These are phyloP conservation scores for Lethenteron reissneri DNA, from an alignment of 2,113 vertebrate genomes.

Conservation along the genomic window DNA sequence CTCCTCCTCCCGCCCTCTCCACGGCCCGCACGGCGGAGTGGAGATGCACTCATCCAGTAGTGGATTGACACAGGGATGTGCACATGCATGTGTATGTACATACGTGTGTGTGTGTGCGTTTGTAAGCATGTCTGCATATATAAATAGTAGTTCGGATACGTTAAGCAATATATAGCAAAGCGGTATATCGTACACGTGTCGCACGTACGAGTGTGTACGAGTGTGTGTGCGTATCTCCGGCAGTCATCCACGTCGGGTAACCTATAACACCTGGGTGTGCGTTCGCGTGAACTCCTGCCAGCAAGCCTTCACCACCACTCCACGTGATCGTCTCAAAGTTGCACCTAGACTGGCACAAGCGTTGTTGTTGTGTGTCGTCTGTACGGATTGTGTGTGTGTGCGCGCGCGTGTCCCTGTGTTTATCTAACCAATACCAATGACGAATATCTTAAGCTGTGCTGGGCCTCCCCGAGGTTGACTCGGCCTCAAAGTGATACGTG, in stretches of 20 bases:
- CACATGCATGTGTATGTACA: not conserved
- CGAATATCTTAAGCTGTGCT: too few species aligned
- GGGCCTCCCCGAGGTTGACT: too few species aligned
- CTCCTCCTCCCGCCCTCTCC: too few species aligned
- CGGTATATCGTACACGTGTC: too few species aligned
- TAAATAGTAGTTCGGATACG: too few species aligned
- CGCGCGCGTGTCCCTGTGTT: not conserved
- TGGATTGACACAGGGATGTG: too few species aligned
- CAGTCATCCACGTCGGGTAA: not conserved
- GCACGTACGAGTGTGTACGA: not conserved
- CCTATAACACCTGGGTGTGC: not conserved
- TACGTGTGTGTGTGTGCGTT: slow-evolving; percentile 1
- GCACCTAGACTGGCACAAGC: not conserved
- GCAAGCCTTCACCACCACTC: not conserved
- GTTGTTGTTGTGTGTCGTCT: not conserved
- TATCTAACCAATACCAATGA: not conserved
- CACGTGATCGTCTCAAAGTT: too few species aligned
- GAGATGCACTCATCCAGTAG: too few species aligned
- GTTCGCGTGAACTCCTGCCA: not conserved
- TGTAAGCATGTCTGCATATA: not conserved
- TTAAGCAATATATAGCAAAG: too few species aligned
- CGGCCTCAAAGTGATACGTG: too few species aligned
- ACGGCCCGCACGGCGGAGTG: too few species aligned
- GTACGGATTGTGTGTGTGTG: not conserved
- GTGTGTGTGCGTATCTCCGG: not conserved